Evolutionary conservation across 2,113 vertebrate species (phyloP), one percentile per base, ranked within the genome.

Genomic region (Ailuropoda melanoleuca): DNA sequence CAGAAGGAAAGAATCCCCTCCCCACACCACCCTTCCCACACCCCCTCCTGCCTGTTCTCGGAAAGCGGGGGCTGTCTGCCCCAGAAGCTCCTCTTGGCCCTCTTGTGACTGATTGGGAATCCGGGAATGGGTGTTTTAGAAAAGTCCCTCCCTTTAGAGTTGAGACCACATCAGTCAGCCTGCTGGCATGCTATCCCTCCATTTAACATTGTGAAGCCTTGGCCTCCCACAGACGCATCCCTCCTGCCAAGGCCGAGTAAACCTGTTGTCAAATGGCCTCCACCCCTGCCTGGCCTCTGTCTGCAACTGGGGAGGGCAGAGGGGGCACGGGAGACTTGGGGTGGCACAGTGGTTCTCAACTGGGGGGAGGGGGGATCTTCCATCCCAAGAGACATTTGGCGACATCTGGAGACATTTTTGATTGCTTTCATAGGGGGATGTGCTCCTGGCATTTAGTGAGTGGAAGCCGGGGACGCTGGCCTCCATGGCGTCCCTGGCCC

Each of bases 1-100:
- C 77, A 95, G 88, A 96, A 93, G 97, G 92, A 97, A 98, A 98
- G 88, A 97, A 97, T 96, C 92, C 92, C 88, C 72, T 78, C 37
- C 37, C 6, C 21, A 11, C 39, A 10, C 64, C 43, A 8, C 92
- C 66, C 60, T 83, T 60, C 83, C 77, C 85, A 94, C 53, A 12
- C 10, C 68, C 90, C 34, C n/a, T 78, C 66, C 75, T 29, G 81
- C 58, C 90, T 88, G 78, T 96, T 97, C 96, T 87, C 4, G 53
- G 94, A 98, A 98, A 82, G 60, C 23, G 4, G 90, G 80, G 86
- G 82, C 75, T 60, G 91, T 72, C 56, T 87, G 66, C 91, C 91
- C 96, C 88, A 89, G 87, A 97, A 90, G 70, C 70, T 60, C 34
- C 88, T 92, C 70, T 55, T n/a, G 86, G 89, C 60, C 19, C 43